Evolutionary conservation across 2,888 invertebrate genomes (phyloP), one percentile per base, ranked within the genome.

Genomic region (Cenopis cana): DNA sequence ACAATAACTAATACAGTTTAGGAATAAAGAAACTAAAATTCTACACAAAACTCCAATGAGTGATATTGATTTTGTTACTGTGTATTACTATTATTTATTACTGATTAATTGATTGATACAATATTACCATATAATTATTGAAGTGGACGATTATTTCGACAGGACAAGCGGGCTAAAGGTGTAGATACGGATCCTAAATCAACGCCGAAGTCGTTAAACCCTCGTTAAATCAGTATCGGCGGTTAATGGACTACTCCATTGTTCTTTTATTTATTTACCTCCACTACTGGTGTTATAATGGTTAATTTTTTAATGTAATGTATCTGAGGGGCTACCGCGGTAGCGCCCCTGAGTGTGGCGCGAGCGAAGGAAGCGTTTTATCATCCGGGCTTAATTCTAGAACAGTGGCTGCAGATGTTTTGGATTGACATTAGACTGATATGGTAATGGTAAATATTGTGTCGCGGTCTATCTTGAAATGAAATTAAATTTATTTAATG

Each of bases 151-250:
- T 5, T 10, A 11, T 56, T n/a, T 17, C 29, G 10, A 12, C 56
- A 12, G 14, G 18, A 50, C 33, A 62, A 50, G 11, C 11, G 10
- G 14, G 49, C 29, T 9, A 29, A 49, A 69, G 17, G 41, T 57
- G 56, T 56, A n/a, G n/a, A n/a, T n/a, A 33, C 18, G 59, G 65
- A 41, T 60, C 46, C 59, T 65, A 65, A 65, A 60, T 60, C 18
- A 57, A 60, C 59, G 17, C 33, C 10, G 52, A 18, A 11, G 74
- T 82, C 79, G 81, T 82, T 82, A 81, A 80, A 81, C 81, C 74
- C 60, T 74, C 80, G 80, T 83, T 81, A 83, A 74, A 80, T 75
- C 75, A 69, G 70, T 76, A 75, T 74, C 56, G 68, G 55, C 61
- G 57, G 68, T 36, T 49, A 38, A 61, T 61, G 33, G 60, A 11